phyloP scores from a whole-genome alignment of 2,888 invertebrate species.

The Suillia variegata region DNA sequence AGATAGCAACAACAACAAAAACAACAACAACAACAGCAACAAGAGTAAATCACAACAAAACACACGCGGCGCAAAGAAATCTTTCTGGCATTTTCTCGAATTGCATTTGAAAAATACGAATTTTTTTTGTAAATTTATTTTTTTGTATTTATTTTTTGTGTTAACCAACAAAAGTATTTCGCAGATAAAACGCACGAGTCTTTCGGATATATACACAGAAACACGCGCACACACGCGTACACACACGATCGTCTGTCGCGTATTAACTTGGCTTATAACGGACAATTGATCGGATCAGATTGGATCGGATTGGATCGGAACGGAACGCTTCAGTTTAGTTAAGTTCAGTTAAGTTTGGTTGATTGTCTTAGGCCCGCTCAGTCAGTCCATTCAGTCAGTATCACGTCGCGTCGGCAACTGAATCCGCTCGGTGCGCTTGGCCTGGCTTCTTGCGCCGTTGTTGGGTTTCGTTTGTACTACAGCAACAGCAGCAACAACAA shows the following conservation, averaged over 20 bases:
- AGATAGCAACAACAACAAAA: neutral
- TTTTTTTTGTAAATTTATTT: too few relatives aligned
- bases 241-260: neutral
- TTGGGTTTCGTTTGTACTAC: too few relatives aligned
- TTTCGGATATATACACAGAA: neutral
- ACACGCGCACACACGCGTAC: neutral
- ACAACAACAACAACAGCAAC: neutral
- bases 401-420: conserved; percentile 60
- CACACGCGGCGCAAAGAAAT: neutral
- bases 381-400: conserved; percentile 59
- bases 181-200: neutral
- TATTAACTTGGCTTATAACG: too few relatives aligned
- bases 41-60: neutral
- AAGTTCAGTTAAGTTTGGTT: too few relatives aligned
- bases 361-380: neutral
- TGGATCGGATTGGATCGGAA: too few relatives aligned
- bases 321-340: too few relatives aligned
- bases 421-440: conserved; percentile 45
- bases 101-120: neutral
- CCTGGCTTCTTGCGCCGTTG: neutral
- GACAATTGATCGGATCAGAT: too few relatives aligned
- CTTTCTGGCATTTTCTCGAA: neutral
- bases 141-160: too few relatives aligned
- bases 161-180: neutral
- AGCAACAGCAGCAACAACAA: too few relatives aligned